These are phyloP conservation scores for Bombus impatiens DNA, from an alignment of 1,140 invertebrate species.

Conservation along the genomic window DNA sequence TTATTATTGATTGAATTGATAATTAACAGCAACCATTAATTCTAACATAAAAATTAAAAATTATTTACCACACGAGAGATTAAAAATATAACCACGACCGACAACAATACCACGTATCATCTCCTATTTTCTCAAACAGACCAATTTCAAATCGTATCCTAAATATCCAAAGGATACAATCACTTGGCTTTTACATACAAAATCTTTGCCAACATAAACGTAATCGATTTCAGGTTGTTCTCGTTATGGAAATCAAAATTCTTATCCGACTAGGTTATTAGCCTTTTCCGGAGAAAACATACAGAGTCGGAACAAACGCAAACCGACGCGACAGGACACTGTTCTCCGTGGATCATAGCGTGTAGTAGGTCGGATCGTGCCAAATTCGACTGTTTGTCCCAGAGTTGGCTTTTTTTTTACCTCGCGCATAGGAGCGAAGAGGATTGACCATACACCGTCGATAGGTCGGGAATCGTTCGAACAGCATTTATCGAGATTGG, in stretches of 20 bases:
- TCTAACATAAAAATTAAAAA: too few relatives aligned
- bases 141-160: not conserved
- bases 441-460: constrained; percentile 26
- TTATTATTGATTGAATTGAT: too few relatives aligned
- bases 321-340: too few relatives aligned
- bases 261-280: not conserved
- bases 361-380: constrained; percentile 7
- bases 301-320: not conserved
- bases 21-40: too few relatives aligned
- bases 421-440: constrained; percentile 10
- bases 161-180: not conserved
- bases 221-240: not conserved
- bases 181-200: too few relatives aligned
- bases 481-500: constrained; percentile 68
- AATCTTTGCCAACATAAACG: not conserved
- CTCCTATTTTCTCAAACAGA: too few relatives aligned
- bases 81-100: too few relatives aligned
- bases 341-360: not conserved
- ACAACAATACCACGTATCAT: too few relatives aligned
- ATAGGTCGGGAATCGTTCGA: constrained; percentile 64
- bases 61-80: too few relatives aligned
- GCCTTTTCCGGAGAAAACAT: not conserved
- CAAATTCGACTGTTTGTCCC: constrained; percentile 54
- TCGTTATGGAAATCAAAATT: not conserved
- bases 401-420: not conserved